Base-by-base conservation (phyloP, 2,113 vertebrate species). In the Piprites chloris region DNA sequence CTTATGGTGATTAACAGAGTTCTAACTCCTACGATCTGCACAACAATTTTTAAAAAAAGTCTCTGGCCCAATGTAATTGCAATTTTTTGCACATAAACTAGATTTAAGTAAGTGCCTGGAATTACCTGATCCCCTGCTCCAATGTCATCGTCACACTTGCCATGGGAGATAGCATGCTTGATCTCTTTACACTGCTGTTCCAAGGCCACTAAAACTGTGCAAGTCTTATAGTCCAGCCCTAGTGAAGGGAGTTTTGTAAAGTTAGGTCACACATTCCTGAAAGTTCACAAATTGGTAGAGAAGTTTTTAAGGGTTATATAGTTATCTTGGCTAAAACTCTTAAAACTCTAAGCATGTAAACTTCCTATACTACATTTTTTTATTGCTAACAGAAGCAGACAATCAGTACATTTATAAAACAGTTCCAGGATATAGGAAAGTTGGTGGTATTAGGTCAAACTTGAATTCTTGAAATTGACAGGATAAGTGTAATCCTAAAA, bases 151-250 rank as follows among this genome's bases (percentile, higher is more conserved):
- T 98, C 98, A 35, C 96, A 98, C 66, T 98, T 98, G 89, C 98
- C 98, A 59, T 97, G 58, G 50, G 98, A 98, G 47, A 98, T 96
- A 52, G 98, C 98, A 56, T 98, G 97, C 72, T 98, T 98, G 27
- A 98, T 99, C 95, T 99, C 98, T 58, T 98, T 98, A 89, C 98
- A 98, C 87, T 98, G 98, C 93, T 99, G 98, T 86, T 99, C 98
- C 94, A 99, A 97, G 65, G 98, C 98, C 77, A 98, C 98, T 66
- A 98, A 97, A 67, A 99, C 98, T 65, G 98, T 98, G 88, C 98
- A 99, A 71, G 98, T 98, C 97, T 98, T 99, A 37, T 97, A 98
- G 90, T 98, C 98, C 89, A 98, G 98, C 27, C 98, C 98, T 98
- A 76, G 28, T 30, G 50, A 41, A 87, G 30, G 82, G 23, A 63